These are phyloP conservation scores for Rousettus leschenaultii DNA, from an alignment of 2,113 vertebrate genomes.

Conservation along the genomic window DNA sequence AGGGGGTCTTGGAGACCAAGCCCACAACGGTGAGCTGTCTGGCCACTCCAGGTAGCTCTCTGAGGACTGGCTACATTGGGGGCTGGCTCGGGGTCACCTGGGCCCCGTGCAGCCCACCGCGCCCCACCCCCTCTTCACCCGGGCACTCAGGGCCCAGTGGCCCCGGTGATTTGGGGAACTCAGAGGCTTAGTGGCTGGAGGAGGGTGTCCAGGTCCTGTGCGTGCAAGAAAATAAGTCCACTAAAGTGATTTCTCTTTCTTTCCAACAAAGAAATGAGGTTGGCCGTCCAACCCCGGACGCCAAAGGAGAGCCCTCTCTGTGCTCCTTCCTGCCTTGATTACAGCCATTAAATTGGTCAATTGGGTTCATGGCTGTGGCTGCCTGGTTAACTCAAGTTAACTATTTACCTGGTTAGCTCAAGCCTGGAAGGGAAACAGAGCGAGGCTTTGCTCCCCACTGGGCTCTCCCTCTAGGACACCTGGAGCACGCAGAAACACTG, in stretches of 20 bases:
- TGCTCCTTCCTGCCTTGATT: background rate
- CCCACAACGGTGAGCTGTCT: background rate
- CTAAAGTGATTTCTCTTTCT: background rate
- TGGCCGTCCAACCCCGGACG: background rate
- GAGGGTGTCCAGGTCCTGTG: background rate
- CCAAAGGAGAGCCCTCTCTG: background rate
- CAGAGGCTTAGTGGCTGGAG: background rate
- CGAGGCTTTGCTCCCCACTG: background rate
- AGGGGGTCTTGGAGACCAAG: background rate
- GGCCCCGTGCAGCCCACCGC: background rate
- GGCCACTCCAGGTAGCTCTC: background rate
- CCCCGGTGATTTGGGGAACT: accelerated
- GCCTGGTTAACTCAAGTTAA: background rate
- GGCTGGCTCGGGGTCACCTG: background rate
- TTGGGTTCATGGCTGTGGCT: background rate
- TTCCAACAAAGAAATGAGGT: constrained; percentile 19
- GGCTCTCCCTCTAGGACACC: background rate
- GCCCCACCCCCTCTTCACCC: background rate
- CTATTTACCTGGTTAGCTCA: background rate
- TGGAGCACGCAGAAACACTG: background rate
- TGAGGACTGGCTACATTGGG: background rate
- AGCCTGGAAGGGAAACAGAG: background rate
- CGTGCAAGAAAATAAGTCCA: constrained; percentile 44
- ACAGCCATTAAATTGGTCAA: background rate
- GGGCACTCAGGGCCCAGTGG: accelerated